These are phyloP conservation scores for Limnothrissa miodon DNA, from an alignment of 2,113 vertebrate species.

Conservation along the genomic window DNA sequence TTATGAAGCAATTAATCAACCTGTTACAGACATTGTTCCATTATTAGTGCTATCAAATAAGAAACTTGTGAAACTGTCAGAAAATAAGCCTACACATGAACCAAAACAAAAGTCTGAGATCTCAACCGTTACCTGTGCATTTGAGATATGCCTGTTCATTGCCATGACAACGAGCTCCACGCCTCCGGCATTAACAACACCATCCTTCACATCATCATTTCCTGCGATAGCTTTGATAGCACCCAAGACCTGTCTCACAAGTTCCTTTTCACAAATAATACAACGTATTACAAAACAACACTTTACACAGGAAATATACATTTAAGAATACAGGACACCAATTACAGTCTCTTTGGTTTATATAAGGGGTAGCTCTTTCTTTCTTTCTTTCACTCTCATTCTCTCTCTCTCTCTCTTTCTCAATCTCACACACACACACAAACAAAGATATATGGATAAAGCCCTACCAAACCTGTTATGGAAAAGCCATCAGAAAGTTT, in stretches of 20 bases:
- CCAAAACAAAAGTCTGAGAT: neutral
- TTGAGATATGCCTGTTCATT: constrained; percentile 81
- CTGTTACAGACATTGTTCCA: too few relatives aligned
- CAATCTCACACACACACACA: too few relatives aligned
- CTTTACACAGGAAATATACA: too few relatives aligned
- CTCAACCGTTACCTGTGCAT: constrained; percentile 69
- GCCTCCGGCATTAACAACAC: constrained; percentile 78
- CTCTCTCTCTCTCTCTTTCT: neutral
- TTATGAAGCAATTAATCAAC: too few relatives aligned
- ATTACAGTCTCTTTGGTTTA: too few relatives aligned
- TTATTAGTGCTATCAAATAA: too few relatives aligned
- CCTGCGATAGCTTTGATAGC: constrained; percentile 85
- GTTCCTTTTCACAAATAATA: constrained; percentile 69
- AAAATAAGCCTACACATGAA: neutral
- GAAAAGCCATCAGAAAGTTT: neutral
- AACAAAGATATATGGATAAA: too few relatives aligned
- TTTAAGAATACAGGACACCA: too few relatives aligned
- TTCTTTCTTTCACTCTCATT: neutral
- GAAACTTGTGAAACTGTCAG: neutral
- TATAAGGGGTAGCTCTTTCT: too few relatives aligned
- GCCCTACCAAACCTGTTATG: too few relatives aligned
- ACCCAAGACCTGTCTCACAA: constrained; percentile 84
- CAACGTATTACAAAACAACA: constrained; percentile 10
- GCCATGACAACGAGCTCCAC: constrained; percentile 83
- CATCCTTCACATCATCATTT: constrained; percentile 93